Percentiles rank a stretch among this genome's conserved stretches.
Conservation (phyloP, 2,113 vertebrate species). For the Tretioscincus oriximinensis region DNA sequence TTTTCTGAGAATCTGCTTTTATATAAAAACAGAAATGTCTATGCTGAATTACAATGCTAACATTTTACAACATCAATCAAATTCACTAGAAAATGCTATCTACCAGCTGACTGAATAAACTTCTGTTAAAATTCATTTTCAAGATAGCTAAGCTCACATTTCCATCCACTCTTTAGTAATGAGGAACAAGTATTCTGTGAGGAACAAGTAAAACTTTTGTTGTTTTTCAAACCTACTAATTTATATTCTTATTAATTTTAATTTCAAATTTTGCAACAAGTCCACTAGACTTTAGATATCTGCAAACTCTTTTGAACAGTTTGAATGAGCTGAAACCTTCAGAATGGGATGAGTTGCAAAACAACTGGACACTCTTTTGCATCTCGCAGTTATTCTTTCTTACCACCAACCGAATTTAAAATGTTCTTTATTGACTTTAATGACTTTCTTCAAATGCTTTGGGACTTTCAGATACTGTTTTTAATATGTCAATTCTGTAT, state of each 20-base stretch:
- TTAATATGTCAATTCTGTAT: no score
- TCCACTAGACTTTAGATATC: no score
- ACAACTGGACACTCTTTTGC: no score
- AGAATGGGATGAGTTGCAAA: no score
- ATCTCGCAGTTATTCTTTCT: no score
- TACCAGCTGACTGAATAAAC: background rate
- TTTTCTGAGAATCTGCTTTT: conserved; percentile 10
- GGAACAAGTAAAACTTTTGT: background rate
- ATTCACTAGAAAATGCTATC: background rate
- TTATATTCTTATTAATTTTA: background rate
- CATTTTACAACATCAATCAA: conserved; percentile 2
- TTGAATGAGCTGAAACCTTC: no score
- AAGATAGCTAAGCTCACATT: background rate
- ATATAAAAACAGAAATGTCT: conserved; percentile 16
- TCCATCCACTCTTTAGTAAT: background rate
- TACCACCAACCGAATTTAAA: no score
- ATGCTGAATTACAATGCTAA: background rate
- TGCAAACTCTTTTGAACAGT: no score
- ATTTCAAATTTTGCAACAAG: background rate
- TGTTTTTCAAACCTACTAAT: background rate
- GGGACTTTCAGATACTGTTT: no score
- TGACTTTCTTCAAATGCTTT: no score
- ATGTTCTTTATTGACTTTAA: no score
- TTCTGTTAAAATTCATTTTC: background rate
- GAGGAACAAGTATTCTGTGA: accelerated